Conservation (phyloP, 2,888 invertebrate species). For the Hirtodrosophila duncani region DNA sequence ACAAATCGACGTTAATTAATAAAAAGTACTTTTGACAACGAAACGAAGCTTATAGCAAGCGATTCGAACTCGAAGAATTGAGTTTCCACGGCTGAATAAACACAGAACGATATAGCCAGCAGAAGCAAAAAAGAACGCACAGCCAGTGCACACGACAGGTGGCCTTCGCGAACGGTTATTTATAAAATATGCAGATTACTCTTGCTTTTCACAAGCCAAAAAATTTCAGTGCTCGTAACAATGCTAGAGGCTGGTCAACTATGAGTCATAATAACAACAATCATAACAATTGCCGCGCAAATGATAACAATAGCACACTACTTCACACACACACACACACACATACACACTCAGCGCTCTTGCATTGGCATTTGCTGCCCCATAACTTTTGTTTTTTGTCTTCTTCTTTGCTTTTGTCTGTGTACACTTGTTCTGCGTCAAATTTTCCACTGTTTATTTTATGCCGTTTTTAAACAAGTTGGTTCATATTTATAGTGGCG, state of each 20-base stretch:
- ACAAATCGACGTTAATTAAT: conserved; percentile 32
- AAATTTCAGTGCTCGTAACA: conserved; percentile 17
- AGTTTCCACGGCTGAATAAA: conserved; percentile 43
- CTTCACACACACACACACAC: conserved; percentile 9
- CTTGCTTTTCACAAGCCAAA: conserved; percentile 34
- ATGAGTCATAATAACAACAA: conserved; percentile 27
- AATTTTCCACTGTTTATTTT: conserved; percentile 3
- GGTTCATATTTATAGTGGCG: neutral
- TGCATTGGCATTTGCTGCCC: conserved; percentile 55
- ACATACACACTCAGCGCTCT: conserved; percentile 32
- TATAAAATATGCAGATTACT: too few relatives aligned
- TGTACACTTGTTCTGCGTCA: conserved; percentile 49
- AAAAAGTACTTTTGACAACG: conserved; percentile 18
- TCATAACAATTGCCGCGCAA: conserved; percentile 54
- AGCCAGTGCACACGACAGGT: conserved; percentile 50
- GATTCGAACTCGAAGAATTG: neutral
- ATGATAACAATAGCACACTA: conserved; percentile 44
- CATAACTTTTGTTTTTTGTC: conserved; percentile 6
- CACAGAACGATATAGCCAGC: conserved; percentile 23
- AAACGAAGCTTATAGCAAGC: too few relatives aligned
- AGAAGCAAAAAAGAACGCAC: conserved; percentile 6
- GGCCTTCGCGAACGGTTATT: conserved; percentile 57
- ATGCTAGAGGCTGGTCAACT: conserved; percentile 16
- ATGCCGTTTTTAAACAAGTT: conserved; percentile 2
- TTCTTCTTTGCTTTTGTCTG: conserved; percentile 8